phyloP scores from a whole-genome alignment of 92 coral and sea anemone species.

The Siderastrea radians region DNA sequence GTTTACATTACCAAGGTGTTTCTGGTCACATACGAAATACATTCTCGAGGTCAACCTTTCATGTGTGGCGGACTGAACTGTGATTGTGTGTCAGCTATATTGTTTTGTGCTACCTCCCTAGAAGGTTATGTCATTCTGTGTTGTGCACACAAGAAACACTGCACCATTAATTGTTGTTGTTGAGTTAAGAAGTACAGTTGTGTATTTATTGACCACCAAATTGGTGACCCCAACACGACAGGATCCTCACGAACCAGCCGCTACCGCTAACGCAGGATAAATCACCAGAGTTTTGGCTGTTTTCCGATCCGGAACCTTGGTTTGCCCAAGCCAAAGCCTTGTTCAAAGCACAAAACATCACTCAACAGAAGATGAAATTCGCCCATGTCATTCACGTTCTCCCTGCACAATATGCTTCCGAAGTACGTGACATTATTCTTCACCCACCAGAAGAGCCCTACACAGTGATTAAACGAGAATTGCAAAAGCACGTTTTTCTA shows the following conservation, averaged over 20 bases:
- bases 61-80: too few species aligned
- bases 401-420: not conserved
- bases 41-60: too few species aligned
- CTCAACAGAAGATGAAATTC: not conserved
- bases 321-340: not conserved
- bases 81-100: too few species aligned
- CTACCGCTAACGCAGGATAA: not conserved
- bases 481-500: not conserved
- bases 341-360: not conserved
- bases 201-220: too few species aligned
- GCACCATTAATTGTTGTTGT: too few species aligned
- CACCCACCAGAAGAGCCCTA: not conserved
- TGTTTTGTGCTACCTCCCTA: too few species aligned
- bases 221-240: too few species aligned
- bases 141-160: too few species aligned
- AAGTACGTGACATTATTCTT: conserved; percentile 1
- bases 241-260: not conserved
- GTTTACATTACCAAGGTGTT: too few species aligned
- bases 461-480: not conserved
- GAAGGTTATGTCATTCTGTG: too few species aligned
- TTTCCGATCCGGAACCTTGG: conserved; percentile 11
- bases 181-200: too few species aligned
- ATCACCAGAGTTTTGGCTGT: conserved; percentile 16
- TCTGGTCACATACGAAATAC: too few species aligned
- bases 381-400: conserved; percentile 2